Conservation (phyloP, 2,113 vertebrate species). For the Solea senegalensis region DNA sequence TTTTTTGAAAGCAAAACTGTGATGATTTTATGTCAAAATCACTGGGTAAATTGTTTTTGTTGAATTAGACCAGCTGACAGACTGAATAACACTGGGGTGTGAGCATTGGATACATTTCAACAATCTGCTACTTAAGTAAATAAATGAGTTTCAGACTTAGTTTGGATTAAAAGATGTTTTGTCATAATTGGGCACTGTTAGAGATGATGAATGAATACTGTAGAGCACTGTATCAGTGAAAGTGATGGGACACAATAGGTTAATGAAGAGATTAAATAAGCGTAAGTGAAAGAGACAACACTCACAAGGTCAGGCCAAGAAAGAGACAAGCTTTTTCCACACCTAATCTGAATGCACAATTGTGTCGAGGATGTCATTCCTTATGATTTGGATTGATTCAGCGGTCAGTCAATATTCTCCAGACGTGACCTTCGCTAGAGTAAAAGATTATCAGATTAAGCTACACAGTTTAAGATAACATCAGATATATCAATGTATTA, state of each 20-base stretch:
- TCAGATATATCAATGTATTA: neutral
- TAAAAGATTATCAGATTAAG: constrained; percentile 7
- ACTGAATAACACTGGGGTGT: no score
- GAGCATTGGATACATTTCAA: no score
- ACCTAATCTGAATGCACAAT: constrained; percentile 39
- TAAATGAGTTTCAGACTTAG: no score
- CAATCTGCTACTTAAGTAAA: no score
- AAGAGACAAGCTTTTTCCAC: constrained; percentile 24
- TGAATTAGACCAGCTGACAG: no score
- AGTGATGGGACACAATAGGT: constrained; percentile 60
- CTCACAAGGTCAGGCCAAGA: constrained; percentile 45
- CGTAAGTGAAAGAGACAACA: constrained; percentile 51
- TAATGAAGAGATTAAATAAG: constrained; percentile 70
- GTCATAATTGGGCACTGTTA: no score
- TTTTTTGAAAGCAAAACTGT: no score
- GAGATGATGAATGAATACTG: constrained; percentile 11
- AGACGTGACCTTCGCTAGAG: neutral
- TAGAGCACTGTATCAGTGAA: constrained; percentile 34
- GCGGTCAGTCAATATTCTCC: neutral
- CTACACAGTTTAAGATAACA: neutral
- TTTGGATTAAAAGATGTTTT: no score
- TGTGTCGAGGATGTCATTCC: constrained; percentile 16
- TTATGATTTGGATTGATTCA: constrained; percentile 34
- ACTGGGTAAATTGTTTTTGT: no score
- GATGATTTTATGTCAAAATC: no score